Percentiles rank a stretch among this genome's conserved stretches.
phyloP scores from a whole-genome alignment of 2,113 vertebrate species.

The Agapornis roseicollis region DNA sequence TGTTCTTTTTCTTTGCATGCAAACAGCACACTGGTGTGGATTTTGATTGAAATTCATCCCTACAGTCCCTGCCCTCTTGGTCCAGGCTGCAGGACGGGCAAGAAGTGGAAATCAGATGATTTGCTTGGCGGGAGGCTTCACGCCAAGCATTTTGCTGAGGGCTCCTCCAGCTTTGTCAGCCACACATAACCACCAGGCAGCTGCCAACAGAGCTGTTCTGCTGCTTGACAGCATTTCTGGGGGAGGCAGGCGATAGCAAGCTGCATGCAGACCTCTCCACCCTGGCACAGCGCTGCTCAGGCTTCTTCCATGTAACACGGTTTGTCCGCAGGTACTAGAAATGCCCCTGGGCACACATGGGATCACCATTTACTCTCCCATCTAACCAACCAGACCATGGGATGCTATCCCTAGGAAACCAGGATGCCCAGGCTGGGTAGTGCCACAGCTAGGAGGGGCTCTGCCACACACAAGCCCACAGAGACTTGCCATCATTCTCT shows the following conservation, averaged over 20 bases:
- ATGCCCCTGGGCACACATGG: accelerated
- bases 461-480: neutral
- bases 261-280: neutral
- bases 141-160: neutral
- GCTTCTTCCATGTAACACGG: accelerated
- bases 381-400: neutral
- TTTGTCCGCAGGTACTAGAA: accelerated
- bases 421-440: accelerated
- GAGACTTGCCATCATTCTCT: neutral
- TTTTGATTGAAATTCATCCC: neutral
- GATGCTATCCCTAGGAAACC: neutral
- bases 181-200: neutral
- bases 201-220: neutral
- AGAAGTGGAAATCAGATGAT: neutral
- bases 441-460: neutral
- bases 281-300: accelerated
- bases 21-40: neutral
- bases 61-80: accelerated
- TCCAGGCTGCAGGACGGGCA: neutral
- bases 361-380: accelerated
- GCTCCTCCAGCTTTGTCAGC: neutral
- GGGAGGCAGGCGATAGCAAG: neutral
- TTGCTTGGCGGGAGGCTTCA: neutral
- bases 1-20: neutral
- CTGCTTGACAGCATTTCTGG: neutral